Conservation (phyloP, 1,140 invertebrate species). For the Muscidifurax raptorellus region DNA sequence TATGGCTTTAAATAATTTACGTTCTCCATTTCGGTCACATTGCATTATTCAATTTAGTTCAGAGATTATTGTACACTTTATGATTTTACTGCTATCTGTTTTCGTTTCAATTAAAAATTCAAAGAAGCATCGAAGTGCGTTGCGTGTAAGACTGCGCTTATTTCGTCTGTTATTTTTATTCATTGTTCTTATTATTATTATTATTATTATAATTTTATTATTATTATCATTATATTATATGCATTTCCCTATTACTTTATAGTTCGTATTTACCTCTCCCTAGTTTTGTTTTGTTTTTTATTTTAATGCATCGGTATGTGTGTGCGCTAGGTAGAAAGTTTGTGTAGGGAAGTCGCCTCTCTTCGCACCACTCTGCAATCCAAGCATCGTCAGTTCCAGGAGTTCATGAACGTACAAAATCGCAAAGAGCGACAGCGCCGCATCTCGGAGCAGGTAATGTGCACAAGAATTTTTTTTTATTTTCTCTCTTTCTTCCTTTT, state of each 20-base stretch:
- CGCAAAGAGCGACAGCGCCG: constrained; percentile 63
- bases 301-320: constrained; percentile 73
- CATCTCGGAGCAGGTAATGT: constrained; percentile 70
- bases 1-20: constrained; percentile 23
- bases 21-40: constrained; percentile 1
- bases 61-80: not conserved
- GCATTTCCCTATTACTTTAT: not conserved
- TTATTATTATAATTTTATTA: not conserved
- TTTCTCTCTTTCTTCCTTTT: constrained; percentile 16
- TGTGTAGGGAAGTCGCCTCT: constrained; percentile 75
- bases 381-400: constrained; percentile 73
- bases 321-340: constrained; percentile 75
- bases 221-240: not conserved
- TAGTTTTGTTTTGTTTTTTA: constrained; percentile 60
- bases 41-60: not conserved
- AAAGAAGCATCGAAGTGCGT: constrained; percentile 16
- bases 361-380: constrained; percentile 73
- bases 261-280: not conserved
- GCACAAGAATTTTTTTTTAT: constrained; percentile 51
- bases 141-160: not conserved
- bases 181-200: constrained; percentile 1
- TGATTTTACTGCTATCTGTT: not conserved
- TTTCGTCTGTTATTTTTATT: not conserved
- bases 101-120: not conserved
- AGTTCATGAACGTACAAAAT: constrained; percentile 71